Evolutionary conservation across 2,797 vertebrate species (phyloP).

Genomic region (Spheniscus humboldti): DNA sequence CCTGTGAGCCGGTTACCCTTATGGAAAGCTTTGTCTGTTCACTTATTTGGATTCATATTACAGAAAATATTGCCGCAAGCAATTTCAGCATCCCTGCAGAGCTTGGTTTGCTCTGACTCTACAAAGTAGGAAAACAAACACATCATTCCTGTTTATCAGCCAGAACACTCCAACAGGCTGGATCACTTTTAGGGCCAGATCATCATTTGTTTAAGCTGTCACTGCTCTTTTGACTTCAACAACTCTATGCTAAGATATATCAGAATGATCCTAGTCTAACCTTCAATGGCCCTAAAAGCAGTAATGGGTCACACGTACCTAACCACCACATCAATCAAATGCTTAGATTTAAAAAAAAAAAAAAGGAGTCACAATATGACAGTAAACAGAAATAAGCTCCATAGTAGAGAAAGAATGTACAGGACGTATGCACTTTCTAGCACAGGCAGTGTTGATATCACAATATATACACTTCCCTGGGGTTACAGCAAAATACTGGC

Average conservation of each 20-base stretch:
- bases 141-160: not conserved
- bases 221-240: not conserved
- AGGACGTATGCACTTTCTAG: not conserved
- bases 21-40: not conserved
- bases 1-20: not conserved
- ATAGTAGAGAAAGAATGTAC: not conserved
- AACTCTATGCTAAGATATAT: not conserved
- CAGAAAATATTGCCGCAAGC: slow-evolving; percentile 2
- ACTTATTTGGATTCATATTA: slow-evolving; percentile 19
- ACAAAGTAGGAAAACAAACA: not conserved
- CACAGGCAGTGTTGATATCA: not conserved
- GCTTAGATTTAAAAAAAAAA: not conserved
- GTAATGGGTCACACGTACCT: not conserved
- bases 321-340: not conserved
- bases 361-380: not conserved
- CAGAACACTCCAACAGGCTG: not conserved
- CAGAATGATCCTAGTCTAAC: not conserved
- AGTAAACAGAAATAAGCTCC: not conserved
- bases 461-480: not conserved
- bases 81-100: not conserved
- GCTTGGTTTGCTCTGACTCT: not conserved
- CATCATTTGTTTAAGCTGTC: not conserved
- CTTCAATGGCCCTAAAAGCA: not conserved
- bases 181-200: not conserved
- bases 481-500: not conserved